Conservation (phyloP, 2,113 vertebrate genomes). For the Tragelaphus scriptus region DNA sequence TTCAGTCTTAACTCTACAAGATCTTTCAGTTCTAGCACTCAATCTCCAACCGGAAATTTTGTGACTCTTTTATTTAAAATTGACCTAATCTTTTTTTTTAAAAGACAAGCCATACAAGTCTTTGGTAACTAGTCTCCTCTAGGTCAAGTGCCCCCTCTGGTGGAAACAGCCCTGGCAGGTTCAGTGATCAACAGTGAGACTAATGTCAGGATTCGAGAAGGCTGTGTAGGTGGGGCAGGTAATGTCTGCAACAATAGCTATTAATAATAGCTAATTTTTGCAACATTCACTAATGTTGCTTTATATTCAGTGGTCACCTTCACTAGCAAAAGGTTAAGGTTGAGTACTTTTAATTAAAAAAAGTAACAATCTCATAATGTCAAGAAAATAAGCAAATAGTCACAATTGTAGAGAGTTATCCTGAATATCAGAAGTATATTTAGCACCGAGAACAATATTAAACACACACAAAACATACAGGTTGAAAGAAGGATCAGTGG, state of each 20-base stretch:
- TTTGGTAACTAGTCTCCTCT: background rate
- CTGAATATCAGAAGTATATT: conserved; percentile 64
- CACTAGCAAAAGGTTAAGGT: background rate
- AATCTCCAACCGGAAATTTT: background rate
- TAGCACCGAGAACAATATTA: conserved; percentile 65
- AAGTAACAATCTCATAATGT: conserved; percentile 45
- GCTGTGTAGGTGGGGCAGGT: background rate
- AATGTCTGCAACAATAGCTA: background rate
- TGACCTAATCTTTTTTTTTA: background rate
- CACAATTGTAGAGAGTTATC: conserved; percentile 53
- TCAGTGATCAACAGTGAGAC: background rate
- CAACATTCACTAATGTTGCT: background rate
- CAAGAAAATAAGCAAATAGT: conserved; percentile 43
- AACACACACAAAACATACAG: conserved; percentile 55
- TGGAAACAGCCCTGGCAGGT: background rate
- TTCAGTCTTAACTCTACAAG: background rate
- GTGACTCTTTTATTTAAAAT: background rate
- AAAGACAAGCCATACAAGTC: background rate
- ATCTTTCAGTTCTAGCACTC: background rate
- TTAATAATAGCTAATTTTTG: background rate
- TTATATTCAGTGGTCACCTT: conserved; percentile 38
- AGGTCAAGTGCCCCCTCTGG: background rate
- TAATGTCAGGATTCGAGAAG: background rate
- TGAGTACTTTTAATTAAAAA: conserved; percentile 58
- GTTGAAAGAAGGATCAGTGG: conserved; percentile 40